These are phyloP conservation scores for Balanococcus diminutus DNA, from an alignment of 2,888 invertebrate species.

Conservation along the genomic window DNA sequence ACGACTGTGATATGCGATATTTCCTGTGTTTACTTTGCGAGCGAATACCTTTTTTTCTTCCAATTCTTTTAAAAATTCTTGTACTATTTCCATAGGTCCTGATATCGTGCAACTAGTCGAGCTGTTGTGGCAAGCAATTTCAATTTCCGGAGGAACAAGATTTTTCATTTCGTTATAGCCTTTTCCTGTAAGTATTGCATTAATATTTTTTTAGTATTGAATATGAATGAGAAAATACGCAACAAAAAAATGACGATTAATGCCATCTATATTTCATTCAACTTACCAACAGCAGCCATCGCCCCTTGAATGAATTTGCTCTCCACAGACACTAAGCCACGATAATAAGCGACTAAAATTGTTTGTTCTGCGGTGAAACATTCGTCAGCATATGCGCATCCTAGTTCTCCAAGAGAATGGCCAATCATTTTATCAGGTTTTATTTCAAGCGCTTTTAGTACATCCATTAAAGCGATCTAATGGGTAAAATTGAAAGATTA, in stretches of 20 bases:
- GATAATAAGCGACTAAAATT: slow-evolving; percentile 81
- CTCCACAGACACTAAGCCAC: slow-evolving; percentile 78
- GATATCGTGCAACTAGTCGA: slow-evolving; percentile 88
- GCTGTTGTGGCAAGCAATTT: slow-evolving; percentile 87
- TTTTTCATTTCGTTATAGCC: slow-evolving; percentile 65
- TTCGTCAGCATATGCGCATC: slow-evolving; percentile 94
- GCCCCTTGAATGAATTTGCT: slow-evolving; percentile 74
- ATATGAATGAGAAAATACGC: background rate
- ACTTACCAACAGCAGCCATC: slow-evolving; percentile 85
- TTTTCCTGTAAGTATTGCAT: too few species aligned
- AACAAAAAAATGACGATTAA: too few species aligned
- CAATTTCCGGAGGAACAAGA: slow-evolving; percentile 76
- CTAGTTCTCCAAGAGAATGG: slow-evolving; percentile 93
- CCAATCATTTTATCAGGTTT: slow-evolving; percentile 78
- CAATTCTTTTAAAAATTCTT: slow-evolving; percentile 66
- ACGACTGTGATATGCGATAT: slow-evolving; percentile 60
- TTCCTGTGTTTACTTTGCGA: slow-evolving; percentile 59
- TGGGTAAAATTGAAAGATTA: too few species aligned
- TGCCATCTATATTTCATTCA: background rate
- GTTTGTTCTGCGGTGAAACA: slow-evolving; percentile 86
- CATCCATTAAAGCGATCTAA: slow-evolving; percentile 70
- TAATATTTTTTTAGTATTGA: too few species aligned
- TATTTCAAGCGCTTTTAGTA: slow-evolving; percentile 69
- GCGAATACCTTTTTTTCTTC: slow-evolving; percentile 61
- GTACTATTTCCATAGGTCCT: slow-evolving; percentile 74